These are phyloP conservation scores for Channallabes apus DNA, from an alignment of 2,797 vertebrate species.

Conservation along the genomic window DNA sequence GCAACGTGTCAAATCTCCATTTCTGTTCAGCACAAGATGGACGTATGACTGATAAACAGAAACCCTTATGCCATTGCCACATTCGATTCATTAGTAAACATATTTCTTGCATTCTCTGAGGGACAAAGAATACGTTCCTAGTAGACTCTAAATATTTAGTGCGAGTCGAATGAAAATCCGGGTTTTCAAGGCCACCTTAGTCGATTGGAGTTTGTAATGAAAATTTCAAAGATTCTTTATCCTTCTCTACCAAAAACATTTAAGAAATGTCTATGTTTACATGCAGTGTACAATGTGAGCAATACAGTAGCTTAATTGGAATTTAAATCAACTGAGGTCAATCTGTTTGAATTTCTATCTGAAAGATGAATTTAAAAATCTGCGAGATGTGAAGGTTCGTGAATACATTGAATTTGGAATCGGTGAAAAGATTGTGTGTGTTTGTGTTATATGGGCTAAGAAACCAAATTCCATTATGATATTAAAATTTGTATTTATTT, in stretches of 20 bases:
- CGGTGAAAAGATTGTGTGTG: neutral
- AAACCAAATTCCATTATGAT: neutral
- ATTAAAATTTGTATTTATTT: neutral
- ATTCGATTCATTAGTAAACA: conserved; percentile 22
- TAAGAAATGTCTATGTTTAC: conserved; percentile 28
- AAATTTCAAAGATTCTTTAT: conserved; percentile 7
- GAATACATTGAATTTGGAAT: neutral
- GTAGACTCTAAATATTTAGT: conserved; percentile 17
- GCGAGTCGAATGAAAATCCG: neutral
- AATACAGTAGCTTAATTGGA: neutral
- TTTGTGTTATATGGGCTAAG: neutral
- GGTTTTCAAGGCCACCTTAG: neutral
- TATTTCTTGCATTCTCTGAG: conserved; percentile 28
- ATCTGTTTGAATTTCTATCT: neutral
- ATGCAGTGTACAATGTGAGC: neutral
- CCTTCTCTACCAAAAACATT: conserved; percentile 23
- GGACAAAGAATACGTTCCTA: conserved; percentile 24
- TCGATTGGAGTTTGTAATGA: conserved; percentile 30
- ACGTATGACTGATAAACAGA: conserved; percentile 17
- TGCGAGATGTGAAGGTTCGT: neutral
- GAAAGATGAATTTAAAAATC: neutral
- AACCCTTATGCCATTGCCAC: neutral
- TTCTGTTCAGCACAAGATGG: conserved; percentile 6
- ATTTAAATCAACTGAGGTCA: neutral
- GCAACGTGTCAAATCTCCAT: conserved; percentile 49